Base-by-base conservation (phyloP, 2,888 invertebrate species). In the Ceraclea dissimilis region DNA sequence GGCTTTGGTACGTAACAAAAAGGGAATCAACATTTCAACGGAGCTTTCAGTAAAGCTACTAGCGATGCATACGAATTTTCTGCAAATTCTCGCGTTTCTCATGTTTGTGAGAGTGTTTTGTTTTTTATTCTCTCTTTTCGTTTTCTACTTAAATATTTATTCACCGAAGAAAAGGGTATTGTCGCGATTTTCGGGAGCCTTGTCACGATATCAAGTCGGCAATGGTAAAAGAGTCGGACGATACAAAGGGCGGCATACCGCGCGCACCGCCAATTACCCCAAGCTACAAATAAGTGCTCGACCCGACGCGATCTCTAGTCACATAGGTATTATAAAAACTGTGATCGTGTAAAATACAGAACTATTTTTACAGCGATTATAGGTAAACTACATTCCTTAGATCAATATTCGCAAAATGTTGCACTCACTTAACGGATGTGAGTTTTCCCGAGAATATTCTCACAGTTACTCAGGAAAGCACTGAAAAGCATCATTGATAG, bases 271-370 rank as follows among this genome's bases (percentile, higher is more conserved):
- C 57, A 57, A 57, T 57, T 57, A 57, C 51, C 53, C 52, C 26
- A n/a, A 50, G 57, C 44, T 54, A 57, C 57, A 54, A 57, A 57
- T 57, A 57, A 56, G 57, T 50, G 54, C 57, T 43, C 51, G 55
- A 55, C 55, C 55, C 55, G 55, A 21, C 47, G 50, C 50, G 44
- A 18, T 21, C 43, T 19, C 34, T 16, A 31, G 47, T 13, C 2
- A 8, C 43, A 10, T 26, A n/a, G n/a, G n/a, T n/a, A n/a, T n/a
- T n/a, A 26, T 10, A 26, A 26, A 26, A 26, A 26, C 26, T 26
- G 26, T 26, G 26, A 26, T 10, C 26, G 26, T 26, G 26, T 26
- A 26, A 26, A 26, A 26, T 26, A 26, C 26, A 10, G 10, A 26
- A 26, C 26, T 26, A 26, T 26, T 26, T n/a, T 26, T 26, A 26